Conservation (phyloP, 2,113 vertebrate genomes). For the rabbit (Oryctolagus cuniculus) region DNA sequence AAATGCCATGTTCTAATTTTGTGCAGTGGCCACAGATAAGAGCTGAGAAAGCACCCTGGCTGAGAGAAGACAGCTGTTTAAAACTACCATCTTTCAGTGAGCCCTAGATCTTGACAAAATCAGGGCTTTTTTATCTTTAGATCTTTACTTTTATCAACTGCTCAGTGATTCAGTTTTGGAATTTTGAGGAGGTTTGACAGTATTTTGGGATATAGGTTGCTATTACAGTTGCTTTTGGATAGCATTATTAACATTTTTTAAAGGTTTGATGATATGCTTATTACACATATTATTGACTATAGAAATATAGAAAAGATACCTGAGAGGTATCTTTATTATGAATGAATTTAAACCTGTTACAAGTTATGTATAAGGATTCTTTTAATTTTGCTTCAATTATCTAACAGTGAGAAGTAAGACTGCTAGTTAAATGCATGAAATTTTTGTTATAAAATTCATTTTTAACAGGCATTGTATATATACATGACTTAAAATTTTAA, state of each 20-base stretch:
- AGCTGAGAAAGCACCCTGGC: background rate
- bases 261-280: background rate
- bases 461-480: background rate
- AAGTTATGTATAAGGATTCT: background rate
- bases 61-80: constrained; percentile 1
- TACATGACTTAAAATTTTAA: constrained; percentile 45
- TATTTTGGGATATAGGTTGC: constrained; percentile 39
- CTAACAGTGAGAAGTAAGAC: background rate
- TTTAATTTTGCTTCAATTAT: constrained; percentile 35
- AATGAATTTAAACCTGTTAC: constrained; percentile 3
- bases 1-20: constrained; percentile 22
- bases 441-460: constrained; percentile 27
- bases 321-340: background rate
- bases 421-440: constrained; percentile 43
- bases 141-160: constrained; percentile 12
- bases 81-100: background rate
- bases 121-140: constrained; percentile 5
- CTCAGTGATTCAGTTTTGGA: constrained; percentile 31
- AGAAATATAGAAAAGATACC: background rate
- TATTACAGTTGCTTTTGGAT: background rate
- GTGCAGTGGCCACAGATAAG: constrained; percentile 7
- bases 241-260: constrained; percentile 22
- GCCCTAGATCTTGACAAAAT: background rate
- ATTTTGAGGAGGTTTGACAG: constrained; percentile 11
- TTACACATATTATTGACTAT: background rate